phyloP scores from a whole-genome alignment of 2,113 vertebrate genomes.

The Cryptomyrus ogoouensis region DNA sequence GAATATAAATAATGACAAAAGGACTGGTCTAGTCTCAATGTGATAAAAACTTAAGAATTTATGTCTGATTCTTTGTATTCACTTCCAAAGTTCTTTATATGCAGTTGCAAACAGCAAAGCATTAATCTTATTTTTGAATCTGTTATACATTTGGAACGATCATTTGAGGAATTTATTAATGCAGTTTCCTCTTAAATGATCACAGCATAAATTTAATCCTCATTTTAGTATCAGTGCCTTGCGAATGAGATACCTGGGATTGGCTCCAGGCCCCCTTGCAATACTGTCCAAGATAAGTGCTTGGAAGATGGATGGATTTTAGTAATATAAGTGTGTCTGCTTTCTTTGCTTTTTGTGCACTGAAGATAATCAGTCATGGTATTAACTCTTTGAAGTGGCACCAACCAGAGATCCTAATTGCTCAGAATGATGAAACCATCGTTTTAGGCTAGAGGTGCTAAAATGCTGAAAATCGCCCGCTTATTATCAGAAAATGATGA shows the following conservation, averaged over 20 bases:
- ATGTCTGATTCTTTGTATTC: background rate
- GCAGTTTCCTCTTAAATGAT: background rate
- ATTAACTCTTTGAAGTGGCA: background rate
- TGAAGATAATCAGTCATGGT: background rate
- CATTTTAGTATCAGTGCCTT: background rate
- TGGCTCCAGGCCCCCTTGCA: background rate
- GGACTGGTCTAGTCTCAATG: background rate
- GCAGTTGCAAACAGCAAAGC: background rate
- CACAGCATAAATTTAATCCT: background rate
- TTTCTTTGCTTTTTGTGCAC: background rate
- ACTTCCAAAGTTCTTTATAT: background rate
- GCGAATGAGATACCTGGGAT: too few species aligned
- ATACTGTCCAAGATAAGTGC: background rate
- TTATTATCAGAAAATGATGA: conserved; percentile 2
- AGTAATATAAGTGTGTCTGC: background rate
- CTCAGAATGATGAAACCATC: background rate
- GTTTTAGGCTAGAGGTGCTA: conserved; percentile 15
- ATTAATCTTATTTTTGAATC: background rate
- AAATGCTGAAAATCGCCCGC: background rate
- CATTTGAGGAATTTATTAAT: background rate
- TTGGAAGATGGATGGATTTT: background rate
- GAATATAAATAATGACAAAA: background rate
- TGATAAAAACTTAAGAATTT: background rate
- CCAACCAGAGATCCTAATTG: background rate
- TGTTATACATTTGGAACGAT: background rate